phyloP scores from a whole-genome alignment of 2,888 invertebrate species.

The Brachynemurus nebulosus region DNA sequence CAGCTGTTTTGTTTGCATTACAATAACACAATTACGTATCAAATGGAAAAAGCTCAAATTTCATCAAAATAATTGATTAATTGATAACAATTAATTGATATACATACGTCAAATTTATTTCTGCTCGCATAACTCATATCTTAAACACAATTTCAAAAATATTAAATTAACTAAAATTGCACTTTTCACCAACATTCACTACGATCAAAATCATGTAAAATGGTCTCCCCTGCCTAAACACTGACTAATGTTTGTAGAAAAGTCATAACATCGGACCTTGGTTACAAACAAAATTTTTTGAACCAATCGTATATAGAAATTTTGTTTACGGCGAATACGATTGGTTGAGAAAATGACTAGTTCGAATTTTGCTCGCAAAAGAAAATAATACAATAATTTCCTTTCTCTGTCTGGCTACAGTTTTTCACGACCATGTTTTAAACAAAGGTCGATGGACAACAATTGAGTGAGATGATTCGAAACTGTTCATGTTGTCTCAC shows the following conservation, averaged over 20 bases:
- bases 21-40: slow-evolving; percentile 29
- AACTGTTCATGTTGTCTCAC: neutral
- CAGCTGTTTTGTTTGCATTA: slow-evolving; percentile 46
- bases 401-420: neutral
- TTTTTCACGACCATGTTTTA: slow-evolving; percentile 3
- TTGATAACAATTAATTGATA: slow-evolving; percentile 5
- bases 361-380: neutral
- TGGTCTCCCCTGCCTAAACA: slow-evolving; percentile 6
- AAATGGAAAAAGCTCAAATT: neutral
- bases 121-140: slow-evolving; percentile 48
- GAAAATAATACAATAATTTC: neutral
- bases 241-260: slow-evolving; percentile 10
- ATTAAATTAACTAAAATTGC: slow-evolving; percentile 1
- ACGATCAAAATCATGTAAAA: slow-evolving; percentile 3
- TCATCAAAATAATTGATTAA: neutral
- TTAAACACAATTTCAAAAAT: slow-evolving; percentile 23
- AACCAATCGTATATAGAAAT: slow-evolving; percentile 5
- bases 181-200: slow-evolving; percentile 6
- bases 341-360: slow-evolving; percentile 1
- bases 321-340: slow-evolving; percentile 9
- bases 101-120: slow-evolving; percentile 49
- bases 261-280: slow-evolving; percentile 7
- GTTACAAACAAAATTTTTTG: slow-evolving; percentile 7
- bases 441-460: slow-evolving; percentile 14
- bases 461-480: neutral